A percentile compares a stretch with the other conserved stretches of the same genome.
Conservation (phyloP, 2,888 invertebrate species). For the Podabrus alpinus region DNA sequence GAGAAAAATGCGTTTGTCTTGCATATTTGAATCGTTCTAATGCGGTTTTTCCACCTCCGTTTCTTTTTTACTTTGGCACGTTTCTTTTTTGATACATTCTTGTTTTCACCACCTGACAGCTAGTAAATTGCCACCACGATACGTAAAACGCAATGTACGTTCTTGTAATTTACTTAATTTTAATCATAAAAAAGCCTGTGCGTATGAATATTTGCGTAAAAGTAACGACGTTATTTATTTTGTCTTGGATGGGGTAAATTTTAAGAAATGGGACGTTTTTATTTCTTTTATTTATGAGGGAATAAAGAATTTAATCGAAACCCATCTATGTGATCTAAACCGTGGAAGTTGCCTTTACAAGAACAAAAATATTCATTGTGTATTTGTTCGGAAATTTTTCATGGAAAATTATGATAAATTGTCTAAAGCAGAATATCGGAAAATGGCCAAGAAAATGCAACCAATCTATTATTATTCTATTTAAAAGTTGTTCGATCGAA, state of each 20-base stretch:
- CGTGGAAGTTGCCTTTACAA: neutral
- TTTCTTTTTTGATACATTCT: neutral
- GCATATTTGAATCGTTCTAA: neutral
- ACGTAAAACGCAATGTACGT: neutral
- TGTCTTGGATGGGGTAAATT: neutral
- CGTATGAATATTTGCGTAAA: neutral
- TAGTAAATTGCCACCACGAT: neutral
- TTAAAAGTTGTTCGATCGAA: neutral
- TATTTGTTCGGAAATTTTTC: neutral
- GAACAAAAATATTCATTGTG: neutral
- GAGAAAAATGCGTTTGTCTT: constrained; percentile 18
- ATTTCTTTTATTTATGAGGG: neutral
- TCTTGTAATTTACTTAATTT: neutral
- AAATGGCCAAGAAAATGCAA: neutral
- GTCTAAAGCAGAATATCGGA: neutral
- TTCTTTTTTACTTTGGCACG: neutral
- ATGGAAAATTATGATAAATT: neutral
- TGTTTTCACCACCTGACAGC: neutral
- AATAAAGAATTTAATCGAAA: constrained; percentile 1
- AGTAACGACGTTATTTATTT: neutral
- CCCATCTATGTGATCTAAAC: neutral
- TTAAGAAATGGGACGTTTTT: constrained; percentile 1
- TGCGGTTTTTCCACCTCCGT: neutral
- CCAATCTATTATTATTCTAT: too few relatives aligned
- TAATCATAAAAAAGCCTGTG: neutral